Conservation (phyloP, 2,797 vertebrate species). For the Macrochelys suwanniensis region DNA sequence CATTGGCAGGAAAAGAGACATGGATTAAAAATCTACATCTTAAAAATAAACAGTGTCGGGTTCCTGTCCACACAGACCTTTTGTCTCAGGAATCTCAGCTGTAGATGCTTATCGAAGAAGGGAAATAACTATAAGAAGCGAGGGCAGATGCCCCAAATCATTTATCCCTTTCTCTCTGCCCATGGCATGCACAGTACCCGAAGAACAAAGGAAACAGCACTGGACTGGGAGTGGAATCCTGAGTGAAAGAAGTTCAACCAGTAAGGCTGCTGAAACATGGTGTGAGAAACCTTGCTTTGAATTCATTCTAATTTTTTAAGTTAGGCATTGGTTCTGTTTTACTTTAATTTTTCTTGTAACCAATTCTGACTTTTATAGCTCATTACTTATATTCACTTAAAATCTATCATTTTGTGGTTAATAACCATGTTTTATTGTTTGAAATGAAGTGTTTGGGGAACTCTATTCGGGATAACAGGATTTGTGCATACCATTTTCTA, state of each 20-base stretch:
- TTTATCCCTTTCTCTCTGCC: not conserved
- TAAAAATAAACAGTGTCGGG: not conserved
- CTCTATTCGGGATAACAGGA: not conserved
- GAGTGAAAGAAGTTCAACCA: not conserved
- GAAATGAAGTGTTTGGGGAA: too few relatives aligned
- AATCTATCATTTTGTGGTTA: not conserved
- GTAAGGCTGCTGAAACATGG: not conserved
- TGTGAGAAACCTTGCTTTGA: not conserved
- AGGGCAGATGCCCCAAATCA: not conserved
- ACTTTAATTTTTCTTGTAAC: not conserved
- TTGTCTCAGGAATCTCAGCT: not conserved
- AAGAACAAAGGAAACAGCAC: not conserved
- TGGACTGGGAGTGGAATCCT: not conserved
- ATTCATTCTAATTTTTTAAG: not conserved
- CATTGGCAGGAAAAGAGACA: not conserved
- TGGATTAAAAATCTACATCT: not conserved
- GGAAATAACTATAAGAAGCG: not conserved
- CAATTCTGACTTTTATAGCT: not conserved
- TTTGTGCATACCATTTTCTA: not conserved
- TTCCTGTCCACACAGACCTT: not conserved
- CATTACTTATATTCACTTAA: not conserved
- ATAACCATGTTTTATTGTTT: not conserved
- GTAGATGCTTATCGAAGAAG: not conserved
- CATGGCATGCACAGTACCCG: not conserved
- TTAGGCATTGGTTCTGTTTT: not conserved